These are phyloP conservation scores for Apaloderma vittatum DNA, from an alignment of 2,113 vertebrate genomes.

Conservation along the genomic window DNA sequence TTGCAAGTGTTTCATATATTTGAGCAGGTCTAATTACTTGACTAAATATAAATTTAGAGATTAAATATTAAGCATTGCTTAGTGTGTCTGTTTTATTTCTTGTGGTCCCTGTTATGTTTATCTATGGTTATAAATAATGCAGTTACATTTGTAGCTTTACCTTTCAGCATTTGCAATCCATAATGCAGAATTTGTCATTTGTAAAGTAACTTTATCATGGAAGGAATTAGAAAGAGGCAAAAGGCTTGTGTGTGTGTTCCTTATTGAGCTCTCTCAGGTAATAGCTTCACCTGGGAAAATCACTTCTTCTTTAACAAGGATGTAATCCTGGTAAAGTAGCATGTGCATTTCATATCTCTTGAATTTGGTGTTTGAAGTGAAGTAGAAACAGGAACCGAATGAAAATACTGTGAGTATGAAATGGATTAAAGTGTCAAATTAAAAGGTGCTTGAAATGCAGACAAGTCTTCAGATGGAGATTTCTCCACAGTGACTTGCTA, in stretches of 20 bases:
- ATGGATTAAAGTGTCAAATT: slow-evolving; percentile 1
- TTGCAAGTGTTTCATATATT: background rate
- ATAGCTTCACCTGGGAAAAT: background rate
- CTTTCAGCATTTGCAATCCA: background rate
- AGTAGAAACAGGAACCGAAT: background rate
- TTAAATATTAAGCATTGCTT: background rate
- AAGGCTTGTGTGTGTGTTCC: slow-evolving; percentile 4
- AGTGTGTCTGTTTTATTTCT: background rate
- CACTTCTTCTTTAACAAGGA: slow-evolving; percentile 28
- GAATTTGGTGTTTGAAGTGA: slow-evolving; percentile 21
- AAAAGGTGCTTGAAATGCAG: slow-evolving; percentile 3
- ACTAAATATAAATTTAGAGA: background rate
- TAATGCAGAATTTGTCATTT: background rate
- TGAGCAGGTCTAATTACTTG: background rate
- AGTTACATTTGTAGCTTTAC: slow-evolving; percentile 4
- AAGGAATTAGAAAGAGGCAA: background rate
- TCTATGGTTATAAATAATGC: background rate
- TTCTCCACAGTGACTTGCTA: background rate
- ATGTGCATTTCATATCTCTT: background rate
- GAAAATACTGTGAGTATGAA: slow-evolving; percentile 5
- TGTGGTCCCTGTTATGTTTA: background rate
- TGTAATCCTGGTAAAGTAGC: background rate
- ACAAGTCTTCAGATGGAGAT: slow-evolving; percentile 27
- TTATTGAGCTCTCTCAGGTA: background rate
- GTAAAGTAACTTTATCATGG: background rate